Conservation (phyloP, 2,888 invertebrate genomes). For the Andrena haemorrhoa region DNA sequence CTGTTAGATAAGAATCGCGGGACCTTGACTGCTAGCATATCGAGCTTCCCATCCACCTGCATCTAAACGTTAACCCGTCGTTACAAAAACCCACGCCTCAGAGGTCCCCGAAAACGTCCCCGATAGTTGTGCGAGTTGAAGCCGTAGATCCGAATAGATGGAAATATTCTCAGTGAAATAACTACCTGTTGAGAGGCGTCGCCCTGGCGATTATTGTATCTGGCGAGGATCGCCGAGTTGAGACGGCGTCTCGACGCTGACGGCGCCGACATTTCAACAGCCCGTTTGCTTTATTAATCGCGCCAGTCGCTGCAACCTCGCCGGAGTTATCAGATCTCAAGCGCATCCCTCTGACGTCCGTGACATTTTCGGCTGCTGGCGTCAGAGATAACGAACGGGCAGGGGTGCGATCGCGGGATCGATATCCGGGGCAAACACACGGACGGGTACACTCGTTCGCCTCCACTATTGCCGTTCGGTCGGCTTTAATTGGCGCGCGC, state of each 20-base stretch:
- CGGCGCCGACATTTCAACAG: constrained; percentile 73
- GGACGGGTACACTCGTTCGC: neutral
- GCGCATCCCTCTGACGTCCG: constrained; percentile 19
- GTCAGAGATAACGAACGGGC: neutral
- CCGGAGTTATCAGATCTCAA: constrained; percentile 1
- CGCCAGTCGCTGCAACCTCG: constrained; percentile 11
- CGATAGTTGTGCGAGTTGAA: neutral
- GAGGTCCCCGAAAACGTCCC: neutral
- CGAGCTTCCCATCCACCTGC: neutral
- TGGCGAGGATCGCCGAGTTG: constrained; percentile 77
- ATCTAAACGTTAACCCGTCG: neutral
- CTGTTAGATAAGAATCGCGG: neutral
- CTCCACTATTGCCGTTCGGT: neutral
- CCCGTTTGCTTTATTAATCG: constrained; percentile 39
- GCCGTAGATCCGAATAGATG: neutral
- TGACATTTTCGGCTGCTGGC: constrained; percentile 16
- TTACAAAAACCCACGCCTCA: neutral
- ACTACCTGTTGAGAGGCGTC: constrained; percentile 74
- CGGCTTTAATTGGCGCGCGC: constrained; percentile 3
- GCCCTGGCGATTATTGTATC: constrained; percentile 69
- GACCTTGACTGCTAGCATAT: constrained; percentile 11
- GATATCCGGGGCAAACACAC: constrained; percentile 8
- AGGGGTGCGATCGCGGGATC: constrained; percentile 10
- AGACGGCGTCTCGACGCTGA: constrained; percentile 75
- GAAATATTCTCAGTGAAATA: constrained; percentile 24